These are phyloP conservation scores for Tortricodes alternella DNA, from an alignment of 2,888 invertebrate species.

Conservation along the genomic window DNA sequence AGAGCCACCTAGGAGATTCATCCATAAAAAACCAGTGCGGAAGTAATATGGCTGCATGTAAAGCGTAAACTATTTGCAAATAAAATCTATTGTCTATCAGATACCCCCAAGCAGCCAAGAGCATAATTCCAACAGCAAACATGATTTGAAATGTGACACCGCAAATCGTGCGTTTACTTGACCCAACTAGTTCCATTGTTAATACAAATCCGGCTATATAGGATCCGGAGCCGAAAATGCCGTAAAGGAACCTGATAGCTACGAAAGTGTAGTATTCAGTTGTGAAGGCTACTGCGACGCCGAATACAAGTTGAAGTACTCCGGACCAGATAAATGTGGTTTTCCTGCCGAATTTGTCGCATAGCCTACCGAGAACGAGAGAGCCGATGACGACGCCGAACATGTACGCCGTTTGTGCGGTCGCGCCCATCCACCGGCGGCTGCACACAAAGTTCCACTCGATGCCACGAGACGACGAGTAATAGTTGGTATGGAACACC, in stretches of 20 bases:
- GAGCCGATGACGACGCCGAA: slow-evolving; percentile 92
- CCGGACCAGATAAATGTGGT: slow-evolving; percentile 90
- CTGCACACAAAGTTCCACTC: slow-evolving; percentile 94
- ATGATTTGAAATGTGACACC: slow-evolving; percentile 91
- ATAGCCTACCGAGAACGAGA: slow-evolving; percentile 88
- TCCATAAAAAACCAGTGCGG: slow-evolving; percentile 94
- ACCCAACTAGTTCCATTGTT: slow-evolving; percentile 92
- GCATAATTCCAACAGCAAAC: slow-evolving; percentile 91
- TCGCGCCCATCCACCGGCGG: slow-evolving; percentile 90
- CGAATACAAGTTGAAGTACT: slow-evolving; percentile 86
- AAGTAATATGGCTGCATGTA: slow-evolving; percentile 87
- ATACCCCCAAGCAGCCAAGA: slow-evolving; percentile 92
- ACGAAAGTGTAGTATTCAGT: slow-evolving; percentile 88
- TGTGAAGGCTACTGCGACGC: slow-evolving; percentile 89
- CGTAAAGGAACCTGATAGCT: slow-evolving; percentile 86
- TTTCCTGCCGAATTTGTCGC: slow-evolving; percentile 91
- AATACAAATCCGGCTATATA: slow-evolving; percentile 86
- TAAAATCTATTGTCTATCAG: slow-evolving; percentile 88
- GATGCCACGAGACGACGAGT: slow-evolving; percentile 87
- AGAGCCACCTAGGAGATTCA: slow-evolving; percentile 94
- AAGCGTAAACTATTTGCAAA: slow-evolving; percentile 89
- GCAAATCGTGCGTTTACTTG: slow-evolving; percentile 90
- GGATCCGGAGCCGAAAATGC: slow-evolving; percentile 92
- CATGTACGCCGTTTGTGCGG: slow-evolving; percentile 91
- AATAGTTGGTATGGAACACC: slow-evolving; percentile 89